A percentile compares a stretch with the other conserved stretches of the same genome.
These are phyloP conservation scores for Ageneiosus marmoratus DNA, from an alignment of 2,113 vertebrate species.

Conservation along the genomic window DNA sequence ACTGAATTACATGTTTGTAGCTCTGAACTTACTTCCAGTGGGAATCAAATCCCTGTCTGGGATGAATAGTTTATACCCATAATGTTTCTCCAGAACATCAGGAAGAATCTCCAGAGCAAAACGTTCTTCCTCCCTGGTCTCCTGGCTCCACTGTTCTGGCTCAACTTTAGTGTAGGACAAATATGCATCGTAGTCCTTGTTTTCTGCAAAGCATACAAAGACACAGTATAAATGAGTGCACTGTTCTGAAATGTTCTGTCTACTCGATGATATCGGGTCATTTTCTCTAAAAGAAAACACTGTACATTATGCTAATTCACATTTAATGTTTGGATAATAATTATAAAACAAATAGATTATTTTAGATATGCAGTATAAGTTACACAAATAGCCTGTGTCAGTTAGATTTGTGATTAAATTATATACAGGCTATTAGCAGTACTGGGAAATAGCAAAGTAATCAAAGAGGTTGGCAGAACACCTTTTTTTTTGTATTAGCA, in stretches of 20 bases:
- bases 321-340: background rate
- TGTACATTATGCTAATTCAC: background rate
- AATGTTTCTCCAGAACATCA: conserved; percentile 98
- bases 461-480: conserved; percentile 12
- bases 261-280: background rate
- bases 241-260: background rate
- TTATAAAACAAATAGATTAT: background rate
- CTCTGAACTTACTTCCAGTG: conserved; percentile 92
- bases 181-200: conserved; percentile 98
- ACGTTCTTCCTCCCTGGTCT: conserved; percentile 93
- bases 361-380: background rate
- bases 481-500: background rate
- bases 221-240: background rate
- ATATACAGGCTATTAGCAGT: background rate
- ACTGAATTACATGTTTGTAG: background rate
- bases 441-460: conserved; percentile 1
- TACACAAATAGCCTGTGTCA: background rate
- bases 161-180: conserved; percentile 98
- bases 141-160: conserved; percentile 97
- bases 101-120: conserved; percentile 98
- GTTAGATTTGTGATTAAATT: background rate
- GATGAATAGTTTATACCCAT: conserved; percentile 98
- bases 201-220: conserved; percentile 74
- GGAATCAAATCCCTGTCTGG: conserved; percentile 99
- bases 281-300: background rate